Base-by-base conservation (phyloP, 1,140 invertebrate genomes). In the Venturia canescens region DNA sequence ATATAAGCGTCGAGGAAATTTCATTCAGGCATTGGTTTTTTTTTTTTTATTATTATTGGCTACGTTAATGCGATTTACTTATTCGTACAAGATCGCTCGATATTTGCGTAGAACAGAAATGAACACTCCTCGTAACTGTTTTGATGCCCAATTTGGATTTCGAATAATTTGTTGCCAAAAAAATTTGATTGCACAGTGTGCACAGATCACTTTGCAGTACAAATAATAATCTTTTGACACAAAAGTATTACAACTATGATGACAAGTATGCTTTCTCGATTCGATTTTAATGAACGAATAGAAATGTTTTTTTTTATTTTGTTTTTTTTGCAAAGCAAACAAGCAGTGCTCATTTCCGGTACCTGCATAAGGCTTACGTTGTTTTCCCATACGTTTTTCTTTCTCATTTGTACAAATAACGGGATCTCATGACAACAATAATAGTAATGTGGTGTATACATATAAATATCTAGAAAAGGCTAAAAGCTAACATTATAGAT, bases 381-480 rank as follows among this genome's bases (percentile, higher is more conserved):
- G 38, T 44, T 44, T 9, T 34, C 67, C 21, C 67, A 4, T 70
- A 23, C 13, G 27, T 70, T 2, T 16, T 26, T 70, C 21, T 38
- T 29, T 70, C 29, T 2, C 31, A 34, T 70, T 70, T 27, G 1
- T 31, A 38, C 27, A 38, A 38, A 70, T 66, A 66, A 70, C 34
- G 34, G 27, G 34, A 48, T 44, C 50, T 21, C 29, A 34, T 72
- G 34, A 72, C 31, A 70, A 70, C 38, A 70, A 70, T 70, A 31
- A 70, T 70, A 70, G 23, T 66, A 66, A 23, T 66, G 3, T 66
- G 18, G 6, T 38, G 27, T 70, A 18, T 72, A 71, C n/a, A 71
- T 71, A 72, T 72, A 72, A 72, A 72, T 72, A 72, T 72, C 70
- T 72, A 72, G 70, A 72, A 72, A 72, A 72, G 34, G 70, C 70